These are phyloP conservation scores for Heliocidaris erythrogramma DNA, from an alignment of 35 echinoderm and acorn worm genomes.

Conservation along the genomic window DNA sequence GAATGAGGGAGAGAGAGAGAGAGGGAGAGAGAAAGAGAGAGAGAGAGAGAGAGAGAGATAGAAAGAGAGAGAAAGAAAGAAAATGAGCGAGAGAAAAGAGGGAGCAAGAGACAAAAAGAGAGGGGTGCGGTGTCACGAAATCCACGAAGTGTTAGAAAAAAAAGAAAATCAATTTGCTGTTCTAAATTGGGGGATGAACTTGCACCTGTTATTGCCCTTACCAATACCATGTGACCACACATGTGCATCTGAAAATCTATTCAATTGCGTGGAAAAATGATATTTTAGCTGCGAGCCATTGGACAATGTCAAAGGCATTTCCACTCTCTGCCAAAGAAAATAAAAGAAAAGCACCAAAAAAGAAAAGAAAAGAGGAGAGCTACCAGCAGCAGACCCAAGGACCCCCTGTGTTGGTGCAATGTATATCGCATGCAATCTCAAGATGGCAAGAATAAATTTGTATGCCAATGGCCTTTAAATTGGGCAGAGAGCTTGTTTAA, in stretches of 20 bases:
- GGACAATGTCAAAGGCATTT: background rate
- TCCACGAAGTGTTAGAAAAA: background rate
- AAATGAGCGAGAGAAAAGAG: background rate
- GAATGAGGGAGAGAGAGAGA: background rate
- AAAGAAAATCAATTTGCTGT: background rate
- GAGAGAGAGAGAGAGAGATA: background rate
- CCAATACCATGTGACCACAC: background rate
- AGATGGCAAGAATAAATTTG: background rate
- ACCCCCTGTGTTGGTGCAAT: background rate
- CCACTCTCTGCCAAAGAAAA: background rate
- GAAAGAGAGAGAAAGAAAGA: background rate
- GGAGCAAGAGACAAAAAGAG: background rate
- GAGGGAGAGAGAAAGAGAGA: background rate
- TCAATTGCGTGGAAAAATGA: background rate
- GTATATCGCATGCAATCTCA: background rate
- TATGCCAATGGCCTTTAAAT: background rate
- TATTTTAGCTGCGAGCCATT: conserved; percentile 6
- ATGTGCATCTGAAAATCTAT: conserved; percentile 1
- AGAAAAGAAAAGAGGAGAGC: too few species aligned
- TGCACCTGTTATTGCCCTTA: background rate
- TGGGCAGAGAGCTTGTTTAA: background rate
- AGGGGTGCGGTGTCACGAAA: background rate
- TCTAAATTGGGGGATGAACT: conserved; percentile 6
- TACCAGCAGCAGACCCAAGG: background rate
- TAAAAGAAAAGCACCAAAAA: too few species aligned